Evolutionary conservation across 2,797 vertebrate genomes (phyloP), one percentile per base, ranked within the genome.

Genomic region (Chelon labrosus): DNA sequence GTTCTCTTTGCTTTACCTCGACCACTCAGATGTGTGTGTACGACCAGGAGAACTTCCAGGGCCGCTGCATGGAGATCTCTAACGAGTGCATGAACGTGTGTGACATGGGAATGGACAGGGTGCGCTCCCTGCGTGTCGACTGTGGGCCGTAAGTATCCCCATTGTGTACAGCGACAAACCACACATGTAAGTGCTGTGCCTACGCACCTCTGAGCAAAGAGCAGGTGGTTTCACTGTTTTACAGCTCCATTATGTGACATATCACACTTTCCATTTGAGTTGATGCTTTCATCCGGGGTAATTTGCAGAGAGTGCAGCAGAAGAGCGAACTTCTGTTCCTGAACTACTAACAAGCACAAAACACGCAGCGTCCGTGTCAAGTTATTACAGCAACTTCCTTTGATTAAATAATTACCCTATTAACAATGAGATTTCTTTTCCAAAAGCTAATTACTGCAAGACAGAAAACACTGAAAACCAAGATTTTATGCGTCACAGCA

Each of bases 21-120:
- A 8, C 3, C 0, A 14, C 17, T 14, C 73, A 95, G 94, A 93
- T 95, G 93, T 90, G 61, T 0, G 87, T 94, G 66, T 95, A 71
- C 5, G 93, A 95, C 67, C 93, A 94, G 85, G 95, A 95, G 89
- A 95, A 95, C 82, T 95, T 95, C 89, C 94, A 95, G 91, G 95
- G 95, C 17, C 92, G 93, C 62, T 91, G 89, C 44, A 86, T 94
- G 0, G 94, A 95, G 90, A 94, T 95, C 86, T 90, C 4, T 0
- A 76, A 39, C 1, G 93, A 95, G 90, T 94, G 93, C 59, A 88
- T 93, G 91, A 95, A 92, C 3, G 92, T 93, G 78, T 93, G 93
- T 35, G 94, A 94, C 56, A 87, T 92, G 83, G 92, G 94, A 35
- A 93, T 95, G 91, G 94, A 95, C 80, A 90, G 65, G 75, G 93